Conservation (phyloP, 35 echinoderm and acorn worm genomes). For the Ptychodera flava region DNA sequence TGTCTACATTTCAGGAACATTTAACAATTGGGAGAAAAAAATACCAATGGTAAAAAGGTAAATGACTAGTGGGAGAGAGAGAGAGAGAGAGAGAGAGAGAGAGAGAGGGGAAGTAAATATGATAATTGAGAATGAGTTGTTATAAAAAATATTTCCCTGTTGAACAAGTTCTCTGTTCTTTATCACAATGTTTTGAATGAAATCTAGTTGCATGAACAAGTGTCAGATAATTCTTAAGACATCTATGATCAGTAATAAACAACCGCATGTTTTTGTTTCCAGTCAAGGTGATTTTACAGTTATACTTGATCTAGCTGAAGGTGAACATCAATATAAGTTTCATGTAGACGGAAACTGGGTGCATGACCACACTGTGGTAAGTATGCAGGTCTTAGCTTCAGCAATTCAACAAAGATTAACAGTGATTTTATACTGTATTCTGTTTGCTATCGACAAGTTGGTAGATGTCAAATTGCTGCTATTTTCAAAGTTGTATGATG, state of each 20-base stretch:
- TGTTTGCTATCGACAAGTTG: too few species aligned
- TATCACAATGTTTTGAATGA: background rate
- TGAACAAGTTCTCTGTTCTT: background rate
- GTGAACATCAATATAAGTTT: conserved; percentile 92
- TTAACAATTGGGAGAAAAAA: conserved; percentile 82
- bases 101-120: background rate
- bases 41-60: conserved; percentile 97
- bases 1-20: conserved; percentile 74
- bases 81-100: background rate
- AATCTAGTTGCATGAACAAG: background rate
- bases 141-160: background rate
- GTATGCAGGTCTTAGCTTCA: too few species aligned
- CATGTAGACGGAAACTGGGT: conserved; percentile 78
- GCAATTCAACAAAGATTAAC: too few species aligned
- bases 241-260: too few species aligned
- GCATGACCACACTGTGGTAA: conserved; percentile 78
- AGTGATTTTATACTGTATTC: background rate
- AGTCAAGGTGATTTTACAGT: conserved; percentile 88
- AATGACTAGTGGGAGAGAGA: background rate
- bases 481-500: too few species aligned
- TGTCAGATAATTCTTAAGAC: too few species aligned
- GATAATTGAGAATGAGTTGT: background rate
- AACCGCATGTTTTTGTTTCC: conserved; percentile 16
- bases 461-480: too few species aligned
- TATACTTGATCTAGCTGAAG: conserved; percentile 83